These are phyloP conservation scores for Tachuris rubrigastra DNA, from an alignment of 2,113 vertebrate species.

Conservation along the genomic window DNA sequence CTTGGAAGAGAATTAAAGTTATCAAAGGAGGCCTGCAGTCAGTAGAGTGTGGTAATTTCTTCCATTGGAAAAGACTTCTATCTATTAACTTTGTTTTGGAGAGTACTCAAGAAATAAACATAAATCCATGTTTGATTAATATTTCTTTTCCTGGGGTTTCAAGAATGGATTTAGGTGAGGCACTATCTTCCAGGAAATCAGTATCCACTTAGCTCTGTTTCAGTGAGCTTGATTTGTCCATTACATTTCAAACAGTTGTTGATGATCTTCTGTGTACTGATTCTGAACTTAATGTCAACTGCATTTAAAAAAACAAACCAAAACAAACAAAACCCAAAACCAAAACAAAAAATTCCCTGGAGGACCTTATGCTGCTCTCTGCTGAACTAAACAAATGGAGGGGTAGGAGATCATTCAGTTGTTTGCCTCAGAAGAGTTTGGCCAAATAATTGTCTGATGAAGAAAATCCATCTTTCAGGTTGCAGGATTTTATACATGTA, in stretches of 20 bases:
- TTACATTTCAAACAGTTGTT: background rate
- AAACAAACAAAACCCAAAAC: background rate
- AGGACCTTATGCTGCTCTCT: background rate
- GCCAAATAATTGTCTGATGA: background rate
- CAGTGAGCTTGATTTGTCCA: background rate
- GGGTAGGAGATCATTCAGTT: background rate
- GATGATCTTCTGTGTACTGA: background rate
- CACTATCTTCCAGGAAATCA: slow-evolving; percentile 10
- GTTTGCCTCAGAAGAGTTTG: background rate
- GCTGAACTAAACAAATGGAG: background rate
- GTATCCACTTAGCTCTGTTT: background rate
- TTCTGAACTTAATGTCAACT: background rate
- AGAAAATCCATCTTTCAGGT: background rate
- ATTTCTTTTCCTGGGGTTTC: slow-evolving; percentile 22
- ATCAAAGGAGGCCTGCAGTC: background rate
- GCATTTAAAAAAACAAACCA: background rate
- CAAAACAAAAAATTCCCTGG: background rate
- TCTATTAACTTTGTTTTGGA: background rate
- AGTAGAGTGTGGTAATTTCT: background rate
- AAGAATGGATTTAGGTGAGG: slow-evolving; percentile 5
- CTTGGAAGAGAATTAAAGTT: background rate
- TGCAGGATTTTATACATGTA: background rate
- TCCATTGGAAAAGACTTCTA: background rate
- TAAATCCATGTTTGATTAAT: background rate
- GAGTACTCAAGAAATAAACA: background rate